phyloP scores from a whole-genome alignment of 2,888 invertebrate species.

The Lydus trimaculatus region DNA sequence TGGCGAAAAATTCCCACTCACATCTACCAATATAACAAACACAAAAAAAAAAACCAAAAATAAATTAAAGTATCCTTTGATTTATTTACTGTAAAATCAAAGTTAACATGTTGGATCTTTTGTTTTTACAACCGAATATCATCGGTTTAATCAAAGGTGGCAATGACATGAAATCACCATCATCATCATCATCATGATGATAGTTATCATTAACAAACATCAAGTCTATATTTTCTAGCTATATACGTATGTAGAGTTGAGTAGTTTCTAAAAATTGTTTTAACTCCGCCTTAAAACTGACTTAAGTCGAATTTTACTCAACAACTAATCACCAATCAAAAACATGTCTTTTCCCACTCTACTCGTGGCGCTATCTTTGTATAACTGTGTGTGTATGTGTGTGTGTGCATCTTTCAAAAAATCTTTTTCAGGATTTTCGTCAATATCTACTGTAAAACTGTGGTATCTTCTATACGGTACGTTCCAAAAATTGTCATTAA shows the following conservation, averaged over 20 bases:
- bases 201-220: background rate
- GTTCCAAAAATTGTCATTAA: background rate
- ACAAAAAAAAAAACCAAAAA: background rate
- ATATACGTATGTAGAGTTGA: too few relatives aligned
- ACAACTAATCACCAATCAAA: too few relatives aligned
- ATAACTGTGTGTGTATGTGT: too few relatives aligned
- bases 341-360: too few relatives aligned
- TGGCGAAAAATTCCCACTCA: background rate
- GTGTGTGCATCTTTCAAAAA: too few relatives aligned
- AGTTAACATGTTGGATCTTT: background rate
- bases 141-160: conserved; percentile 1
- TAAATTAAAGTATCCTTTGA: background rate
- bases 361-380: too few relatives aligned
- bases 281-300: background rate
- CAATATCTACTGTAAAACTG: too few relatives aligned
- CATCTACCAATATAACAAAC: background rate
- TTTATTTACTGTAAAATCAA: background rate
- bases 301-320: background rate
- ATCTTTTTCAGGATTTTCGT: too few relatives aligned
- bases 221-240: too few relatives aligned
- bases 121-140: conserved; percentile 2
- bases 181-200: background rate
- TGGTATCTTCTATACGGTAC: too few relatives aligned
- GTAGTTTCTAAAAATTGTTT: too few relatives aligned
- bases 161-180: background rate